phyloP scores from a whole-genome alignment of 1,140 invertebrate species.

The Papilio aristodemus region DNA sequence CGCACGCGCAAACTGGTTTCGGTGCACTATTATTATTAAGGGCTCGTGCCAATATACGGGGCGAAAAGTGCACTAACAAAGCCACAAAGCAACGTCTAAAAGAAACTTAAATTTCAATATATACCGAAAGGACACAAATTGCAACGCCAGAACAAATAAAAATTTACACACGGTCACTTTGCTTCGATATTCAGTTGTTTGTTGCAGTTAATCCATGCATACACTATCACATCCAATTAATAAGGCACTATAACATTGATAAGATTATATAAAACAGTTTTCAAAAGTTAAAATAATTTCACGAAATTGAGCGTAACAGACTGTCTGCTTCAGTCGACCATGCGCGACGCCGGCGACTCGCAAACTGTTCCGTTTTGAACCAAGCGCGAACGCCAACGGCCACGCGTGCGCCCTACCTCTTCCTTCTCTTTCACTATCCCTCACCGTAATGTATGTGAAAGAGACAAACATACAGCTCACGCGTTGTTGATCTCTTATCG shows the following conservation, averaged over 20 bases:
- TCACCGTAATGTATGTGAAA: conserved; percentile 50
- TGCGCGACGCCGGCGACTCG: conserved; percentile 75
- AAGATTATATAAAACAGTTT: conserved; percentile 56
- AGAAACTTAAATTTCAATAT: conserved; percentile 58
- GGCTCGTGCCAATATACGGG: conserved; percentile 76
- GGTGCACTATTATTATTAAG: conserved; percentile 79
- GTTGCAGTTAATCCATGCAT: conserved; percentile 66
- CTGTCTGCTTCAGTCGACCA: conserved; percentile 69
- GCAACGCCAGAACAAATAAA: conserved; percentile 50
- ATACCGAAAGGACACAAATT: conserved; percentile 78
- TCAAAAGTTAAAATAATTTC: conserved; percentile 63
- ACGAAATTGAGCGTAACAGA: conserved; percentile 69
- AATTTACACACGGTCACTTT: conserved; percentile 65
- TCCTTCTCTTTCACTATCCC: conserved; percentile 67
- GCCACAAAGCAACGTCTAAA: conserved; percentile 54
- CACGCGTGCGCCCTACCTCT: conserved; percentile 71
- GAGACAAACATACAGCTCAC: conserved; percentile 53
- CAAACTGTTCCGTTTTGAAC: conserved; percentile 73
- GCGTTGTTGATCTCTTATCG: conserved; percentile 65
- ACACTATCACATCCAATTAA: conserved; percentile 74
- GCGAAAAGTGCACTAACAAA: conserved; percentile 71
- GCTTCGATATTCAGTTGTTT: conserved; percentile 44
- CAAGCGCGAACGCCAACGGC: conserved; percentile 70
- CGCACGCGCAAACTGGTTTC: conserved; percentile 77
- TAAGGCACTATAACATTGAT: conserved; percentile 70